Percentiles rank a stretch among this genome's conserved stretches.
Evolutionary conservation across 2,113 vertebrate genomes (phyloP).

Genomic region (Sula dactylatra): DNA sequence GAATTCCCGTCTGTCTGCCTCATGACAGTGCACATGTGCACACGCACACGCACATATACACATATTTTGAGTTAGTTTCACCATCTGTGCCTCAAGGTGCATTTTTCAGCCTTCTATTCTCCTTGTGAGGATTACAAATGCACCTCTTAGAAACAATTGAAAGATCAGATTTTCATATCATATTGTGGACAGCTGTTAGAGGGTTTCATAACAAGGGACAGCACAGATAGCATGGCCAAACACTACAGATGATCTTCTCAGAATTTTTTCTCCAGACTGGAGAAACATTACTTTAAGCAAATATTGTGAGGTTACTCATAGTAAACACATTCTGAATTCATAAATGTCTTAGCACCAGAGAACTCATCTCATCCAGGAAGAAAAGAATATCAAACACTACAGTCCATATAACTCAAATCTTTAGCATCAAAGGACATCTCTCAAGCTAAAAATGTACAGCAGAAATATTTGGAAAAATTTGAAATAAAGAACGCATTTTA

Average conservation of each 20-base stretch:
- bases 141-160: not conserved
- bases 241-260: not conserved
- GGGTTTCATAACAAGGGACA: not conserved
- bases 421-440: not conserved
- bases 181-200: not conserved
- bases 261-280: not conserved
- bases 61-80: not conserved
- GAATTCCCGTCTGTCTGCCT: not conserved
- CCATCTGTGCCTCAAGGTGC: not conserved
- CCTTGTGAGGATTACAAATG: not conserved
- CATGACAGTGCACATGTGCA: rapidly evolving
- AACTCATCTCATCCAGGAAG: not conserved
- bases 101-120: not conserved
- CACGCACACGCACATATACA: rapidly evolving
- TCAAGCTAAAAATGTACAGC: not conserved
- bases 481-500: rapidly evolving
- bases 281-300: not conserved
- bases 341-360: not conserved
- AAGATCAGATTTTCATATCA: not conserved
- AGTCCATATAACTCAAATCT: not conserved
- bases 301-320: not conserved
- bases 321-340: not conserved
- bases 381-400: not conserved
- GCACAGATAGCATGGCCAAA: not conserved
- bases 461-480: not conserved